Evolutionary conservation across 2,888 invertebrate species (phyloP), one percentile per base, ranked within the genome.

Genomic region (Amblyteles armatorius): DNA sequence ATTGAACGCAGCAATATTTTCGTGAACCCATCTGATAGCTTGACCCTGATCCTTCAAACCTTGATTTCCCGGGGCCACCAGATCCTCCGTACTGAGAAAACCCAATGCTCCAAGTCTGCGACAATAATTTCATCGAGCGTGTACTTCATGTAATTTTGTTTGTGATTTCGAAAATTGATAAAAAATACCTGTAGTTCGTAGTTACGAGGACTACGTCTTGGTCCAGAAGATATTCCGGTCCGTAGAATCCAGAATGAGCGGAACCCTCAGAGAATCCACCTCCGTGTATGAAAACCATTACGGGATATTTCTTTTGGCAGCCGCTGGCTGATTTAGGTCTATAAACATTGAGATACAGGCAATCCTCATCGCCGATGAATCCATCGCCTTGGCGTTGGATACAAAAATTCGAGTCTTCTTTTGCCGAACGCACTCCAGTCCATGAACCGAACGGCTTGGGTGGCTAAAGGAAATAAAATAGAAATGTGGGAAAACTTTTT

Each of bases 281-380:
- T 0, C 96, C 96, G 83, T 96, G 96, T 84, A 96, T 94, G 94
- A 96, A 97, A 22, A 97, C 94, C 97, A 97, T 97, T 0, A 97
- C 97, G 0, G 97, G 96, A 72, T 91, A 91, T 33, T 87, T 85
- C 11, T 93, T 89, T 94, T 94, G 0, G 93, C 93, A 0, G 87
- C 93, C 9, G 82, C 52, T 0, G 88, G 86, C 95, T 22, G 94
- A 91, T 86, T 94, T 95, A 0, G 96, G 96, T 0, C 95, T 95
- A 93, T 95, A 96, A 0, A 97, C 95, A 91, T 98, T 98, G 4
- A 98, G 94, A 87, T 97, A 98, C 2, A 98, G 95, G 90, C 98
- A 98, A 93, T 98, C 97, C 93, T 98, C 98, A 85, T 94, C 95
- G 0, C 97, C 97, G 67, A 95, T 95, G 57, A 97, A 95, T 26